Conservation (phyloP, 2,888 invertebrate species). For the Sarcophaga rosellei region DNA sequence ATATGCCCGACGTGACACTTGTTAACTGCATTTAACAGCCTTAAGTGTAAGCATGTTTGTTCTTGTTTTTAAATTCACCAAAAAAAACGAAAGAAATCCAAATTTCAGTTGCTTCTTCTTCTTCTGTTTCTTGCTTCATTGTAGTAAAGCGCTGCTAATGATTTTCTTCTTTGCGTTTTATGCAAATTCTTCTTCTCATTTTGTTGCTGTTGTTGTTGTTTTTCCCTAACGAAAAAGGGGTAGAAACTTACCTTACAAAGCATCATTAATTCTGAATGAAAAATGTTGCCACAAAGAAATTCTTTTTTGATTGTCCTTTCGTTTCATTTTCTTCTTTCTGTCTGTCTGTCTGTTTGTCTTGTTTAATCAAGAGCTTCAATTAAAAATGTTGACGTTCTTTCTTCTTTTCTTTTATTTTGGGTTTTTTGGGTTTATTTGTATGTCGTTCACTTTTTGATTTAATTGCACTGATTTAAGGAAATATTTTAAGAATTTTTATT, state of each 20-base stretch:
- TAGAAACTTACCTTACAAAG: conserved; percentile 17
- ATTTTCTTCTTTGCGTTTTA: conserved; percentile 69
- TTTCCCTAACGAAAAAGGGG: conserved; percentile 27
- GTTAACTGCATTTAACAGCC: conserved; percentile 72
- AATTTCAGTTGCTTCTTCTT: neutral
- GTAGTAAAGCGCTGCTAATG: conserved; percentile 51
- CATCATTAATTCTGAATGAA: conserved; percentile 63
- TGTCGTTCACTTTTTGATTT: neutral
- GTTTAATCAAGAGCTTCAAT: conserved; percentile 55
- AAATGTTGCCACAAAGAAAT: conserved; percentile 41
- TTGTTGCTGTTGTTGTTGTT: conserved; percentile 3
- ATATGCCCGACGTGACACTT: conserved; percentile 79
- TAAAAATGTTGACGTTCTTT: conserved; percentile 45
- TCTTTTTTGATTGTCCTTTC: neutral
- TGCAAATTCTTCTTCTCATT: conserved; percentile 67
- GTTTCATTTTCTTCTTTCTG: conserved; percentile 26
- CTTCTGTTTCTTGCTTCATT: neutral
- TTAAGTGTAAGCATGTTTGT: conserved; percentile 67
- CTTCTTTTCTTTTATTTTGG: neutral
- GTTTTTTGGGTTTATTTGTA: neutral
- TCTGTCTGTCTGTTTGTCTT: neutral
- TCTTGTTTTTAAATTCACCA: conserved; percentile 37
- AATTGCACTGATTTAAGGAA: conserved; percentile 6
- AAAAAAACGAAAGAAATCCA: conserved; percentile 4
- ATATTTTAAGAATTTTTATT: conserved; percentile 18